Percentiles rank a stretch among this genome's conserved stretches.
phyloP scores from a whole-genome alignment of 2,888 invertebrate genomes.

The Bombylius discolor region DNA sequence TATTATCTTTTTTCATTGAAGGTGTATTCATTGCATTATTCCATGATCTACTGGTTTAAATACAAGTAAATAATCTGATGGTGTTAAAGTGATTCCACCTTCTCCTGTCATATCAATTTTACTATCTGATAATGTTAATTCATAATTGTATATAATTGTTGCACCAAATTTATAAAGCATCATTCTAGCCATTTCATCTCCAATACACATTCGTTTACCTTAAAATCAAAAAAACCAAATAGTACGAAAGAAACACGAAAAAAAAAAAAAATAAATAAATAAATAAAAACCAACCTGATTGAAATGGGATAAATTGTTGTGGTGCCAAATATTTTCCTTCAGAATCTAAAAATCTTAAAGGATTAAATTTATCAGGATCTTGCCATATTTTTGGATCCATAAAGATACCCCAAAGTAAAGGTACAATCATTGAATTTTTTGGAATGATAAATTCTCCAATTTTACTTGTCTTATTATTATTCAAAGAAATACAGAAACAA shows the following conservation, averaged over 20 bases:
- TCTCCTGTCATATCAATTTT: slow-evolving; percentile 50
- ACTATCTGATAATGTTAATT: slow-evolving; percentile 33
- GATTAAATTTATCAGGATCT: slow-evolving; percentile 53
- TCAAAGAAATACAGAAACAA: background rate
- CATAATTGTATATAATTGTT: slow-evolving; percentile 47
- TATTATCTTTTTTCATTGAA: slow-evolving; percentile 1
- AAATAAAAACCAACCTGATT: slow-evolving; percentile 47
- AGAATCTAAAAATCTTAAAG: slow-evolving; percentile 52
- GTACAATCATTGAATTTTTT: slow-evolving; percentile 59
- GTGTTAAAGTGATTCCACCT: slow-evolving; percentile 62
- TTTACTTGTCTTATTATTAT: slow-evolving; percentile 39
- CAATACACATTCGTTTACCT: slow-evolving; percentile 77
- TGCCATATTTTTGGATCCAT: slow-evolving; percentile 55
- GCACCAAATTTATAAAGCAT: slow-evolving; percentile 49
- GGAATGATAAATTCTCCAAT: slow-evolving; percentile 53
- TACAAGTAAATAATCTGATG: slow-evolving; percentile 43
- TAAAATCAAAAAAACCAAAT: background rate
- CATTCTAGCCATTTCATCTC: slow-evolving; percentile 71
- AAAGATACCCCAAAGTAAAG: slow-evolving; percentile 69
- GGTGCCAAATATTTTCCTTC: slow-evolving; percentile 50
- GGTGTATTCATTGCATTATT: background rate
- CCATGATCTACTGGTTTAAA: slow-evolving; percentile 9
- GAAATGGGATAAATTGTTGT: slow-evolving; percentile 67
- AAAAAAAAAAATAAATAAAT: background rate
- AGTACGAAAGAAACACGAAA: slow-evolving; percentile 5